These are phyloP conservation scores for Hystrix brachyura DNA, from an alignment of 2,113 vertebrate genomes.

Conservation along the genomic window DNA sequence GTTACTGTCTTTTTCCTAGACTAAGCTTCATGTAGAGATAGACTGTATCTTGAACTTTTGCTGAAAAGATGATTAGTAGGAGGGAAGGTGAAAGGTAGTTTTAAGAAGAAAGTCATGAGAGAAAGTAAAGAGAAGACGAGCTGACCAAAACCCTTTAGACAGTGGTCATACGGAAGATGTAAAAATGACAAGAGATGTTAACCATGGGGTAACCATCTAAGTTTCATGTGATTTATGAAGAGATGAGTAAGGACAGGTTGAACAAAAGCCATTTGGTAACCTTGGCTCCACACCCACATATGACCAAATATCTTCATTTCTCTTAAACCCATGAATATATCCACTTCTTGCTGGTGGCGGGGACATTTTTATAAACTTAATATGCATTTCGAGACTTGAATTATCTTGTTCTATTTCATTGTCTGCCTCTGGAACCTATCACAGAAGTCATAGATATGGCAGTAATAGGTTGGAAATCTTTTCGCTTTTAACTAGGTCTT, in stretches of 20 bases:
- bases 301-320: not conserved
- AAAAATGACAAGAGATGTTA: not conserved
- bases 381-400: constrained; percentile 28
- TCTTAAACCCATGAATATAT: not conserved
- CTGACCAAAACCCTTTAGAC: not conserved
- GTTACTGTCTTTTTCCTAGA: constrained; percentile 18
- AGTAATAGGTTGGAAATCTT: constrained; percentile 8
- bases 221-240: not conserved
- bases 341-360: not conserved
- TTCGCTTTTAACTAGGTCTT: constrained; percentile 40
- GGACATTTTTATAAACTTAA: constrained; percentile 25
- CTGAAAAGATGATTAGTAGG: not conserved
- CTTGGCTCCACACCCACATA: not conserved
- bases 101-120: not conserved
- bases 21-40: not conserved
- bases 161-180: not conserved
- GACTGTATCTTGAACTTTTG: constrained; percentile 50
- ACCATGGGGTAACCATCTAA: not conserved
- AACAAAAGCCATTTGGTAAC: constrained; percentile 34
- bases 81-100: not conserved
- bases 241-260: not conserved
- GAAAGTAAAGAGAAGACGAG: constrained; percentile 30
- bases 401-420: constrained; percentile 16
- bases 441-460: not conserved
- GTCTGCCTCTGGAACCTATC: not conserved